phyloP scores from a whole-genome alignment of 2,888 invertebrate species.

The Brenthis ino region DNA sequence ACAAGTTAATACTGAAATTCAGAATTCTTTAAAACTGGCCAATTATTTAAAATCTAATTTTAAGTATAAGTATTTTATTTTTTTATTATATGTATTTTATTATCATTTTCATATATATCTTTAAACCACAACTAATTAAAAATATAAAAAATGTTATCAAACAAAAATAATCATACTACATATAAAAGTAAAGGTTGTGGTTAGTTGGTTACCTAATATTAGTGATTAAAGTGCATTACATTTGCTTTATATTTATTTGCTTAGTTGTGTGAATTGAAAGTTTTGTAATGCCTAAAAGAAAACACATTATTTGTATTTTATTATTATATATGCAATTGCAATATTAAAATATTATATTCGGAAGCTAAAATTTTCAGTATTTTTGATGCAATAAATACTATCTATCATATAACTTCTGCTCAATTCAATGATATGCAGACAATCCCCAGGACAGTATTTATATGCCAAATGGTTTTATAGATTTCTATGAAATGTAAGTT shows the following conservation, averaged over 20 bases:
- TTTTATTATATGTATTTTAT: neutral
- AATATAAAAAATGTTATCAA: neutral
- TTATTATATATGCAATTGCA: neutral
- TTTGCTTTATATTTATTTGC: constrained; percentile 18
- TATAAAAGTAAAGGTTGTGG: constrained; percentile 13
- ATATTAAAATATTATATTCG: neutral
- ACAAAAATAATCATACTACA: neutral
- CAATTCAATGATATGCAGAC: constrained; percentile 1
- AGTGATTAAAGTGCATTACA: neutral
- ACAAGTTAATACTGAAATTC: neutral
- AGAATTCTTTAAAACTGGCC: too few species aligned
- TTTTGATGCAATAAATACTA: constrained; percentile 6
- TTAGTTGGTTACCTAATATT: constrained; percentile 18
- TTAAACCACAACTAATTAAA: constrained; percentile 13
- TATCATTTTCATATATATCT: neutral
- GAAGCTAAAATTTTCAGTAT: constrained; percentile 3
- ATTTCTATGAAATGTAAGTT: constrained; percentile 55
- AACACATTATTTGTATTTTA: neutral
- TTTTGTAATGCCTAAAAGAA: neutral
- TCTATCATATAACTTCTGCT: constrained; percentile 4
- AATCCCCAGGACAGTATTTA: constrained; percentile 69
- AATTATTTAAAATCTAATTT: too few species aligned
- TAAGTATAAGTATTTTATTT: too few species aligned
- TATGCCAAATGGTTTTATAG: constrained; percentile 71
- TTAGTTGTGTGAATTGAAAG: neutral